Evolutionary conservation across 2,888 invertebrate species (phyloP).

Genomic region (Heliothis peltigera): DNA sequence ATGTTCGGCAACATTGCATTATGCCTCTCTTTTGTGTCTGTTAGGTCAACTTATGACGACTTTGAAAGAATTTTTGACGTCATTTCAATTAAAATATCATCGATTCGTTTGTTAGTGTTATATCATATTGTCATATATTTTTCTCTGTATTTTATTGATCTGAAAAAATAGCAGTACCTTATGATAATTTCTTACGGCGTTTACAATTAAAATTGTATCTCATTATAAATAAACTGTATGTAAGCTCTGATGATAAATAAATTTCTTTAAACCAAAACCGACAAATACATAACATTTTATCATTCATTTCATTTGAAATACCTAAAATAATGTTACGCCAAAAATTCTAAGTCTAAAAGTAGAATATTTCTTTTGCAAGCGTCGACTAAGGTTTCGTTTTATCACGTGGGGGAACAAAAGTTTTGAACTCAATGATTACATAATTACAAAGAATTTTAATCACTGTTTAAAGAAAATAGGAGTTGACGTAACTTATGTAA

Average conservation of each 20-base stretch:
- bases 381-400: slow-evolving; percentile 5
- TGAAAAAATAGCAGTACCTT: background rate
- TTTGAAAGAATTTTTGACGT: slow-evolving; percentile 77
- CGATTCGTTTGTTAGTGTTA: slow-evolving; percentile 73
- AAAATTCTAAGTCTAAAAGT: slow-evolving; percentile 9
- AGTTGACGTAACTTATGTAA: slow-evolving; percentile 15
- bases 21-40: slow-evolving; percentile 76
- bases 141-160: slow-evolving; percentile 7
- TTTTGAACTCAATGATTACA: slow-evolving; percentile 29
- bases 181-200: background rate
- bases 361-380: slow-evolving; percentile 12
- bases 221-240: too few species aligned
- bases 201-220: background rate
- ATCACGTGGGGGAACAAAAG: slow-evolving; percentile 24
- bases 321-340: slow-evolving; percentile 1
- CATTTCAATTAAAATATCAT: slow-evolving; percentile 81
- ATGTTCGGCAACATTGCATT: slow-evolving; percentile 70
- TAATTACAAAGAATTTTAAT: slow-evolving; percentile 21
- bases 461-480: slow-evolving; percentile 12
- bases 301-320: background rate
- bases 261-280: too few species aligned
- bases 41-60: slow-evolving; percentile 77
- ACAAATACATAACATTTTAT: background rate
- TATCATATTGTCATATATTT: slow-evolving; percentile 67
- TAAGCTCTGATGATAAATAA: too few species aligned